phyloP scores from a whole-genome alignment of 2,113 vertebrate species.

The Aix galericulata region DNA sequence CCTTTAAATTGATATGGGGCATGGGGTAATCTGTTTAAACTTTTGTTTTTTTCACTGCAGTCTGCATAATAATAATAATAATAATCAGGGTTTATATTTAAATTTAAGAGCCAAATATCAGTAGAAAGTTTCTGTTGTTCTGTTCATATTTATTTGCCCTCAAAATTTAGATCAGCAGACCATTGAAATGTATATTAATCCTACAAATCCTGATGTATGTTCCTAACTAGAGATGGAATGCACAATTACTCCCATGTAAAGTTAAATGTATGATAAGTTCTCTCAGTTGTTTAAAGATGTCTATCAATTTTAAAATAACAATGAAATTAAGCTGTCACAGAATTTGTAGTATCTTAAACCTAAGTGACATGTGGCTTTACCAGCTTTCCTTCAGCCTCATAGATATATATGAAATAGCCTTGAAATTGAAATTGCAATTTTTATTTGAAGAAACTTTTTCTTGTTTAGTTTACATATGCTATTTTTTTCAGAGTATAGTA shows the following conservation, averaged over 20 bases:
- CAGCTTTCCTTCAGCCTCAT: not conserved
- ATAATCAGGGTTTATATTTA: not conserved
- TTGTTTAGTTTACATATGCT: not conserved
- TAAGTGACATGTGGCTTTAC: not conserved
- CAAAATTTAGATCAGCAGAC: not conserved
- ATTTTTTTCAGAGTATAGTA: not conserved
- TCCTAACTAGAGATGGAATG: not conserved
- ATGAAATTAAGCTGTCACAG: not conserved
- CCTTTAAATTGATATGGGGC: not conserved
- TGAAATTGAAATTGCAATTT: not conserved
- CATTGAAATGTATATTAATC: not conserved
- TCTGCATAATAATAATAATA: not conserved
- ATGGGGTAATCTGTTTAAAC: not conserved
- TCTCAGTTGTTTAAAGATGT: not conserved
- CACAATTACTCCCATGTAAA: not conserved
- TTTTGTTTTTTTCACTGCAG: not conserved
- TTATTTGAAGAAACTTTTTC: not conserved
- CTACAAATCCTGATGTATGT: not conserved
- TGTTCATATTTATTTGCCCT: not conserved
- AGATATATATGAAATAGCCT: not conserved
- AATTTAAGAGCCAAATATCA: not conserved
- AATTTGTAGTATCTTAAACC: not conserved
- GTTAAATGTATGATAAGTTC: not conserved
- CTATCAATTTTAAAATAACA: not conserved
- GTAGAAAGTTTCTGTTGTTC: not conserved